A percentile compares a stretch with the other conserved stretches of the same genome.
phyloP scores from a whole-genome alignment of 2,113 vertebrate genomes.

The Apteryx owenii region DNA sequence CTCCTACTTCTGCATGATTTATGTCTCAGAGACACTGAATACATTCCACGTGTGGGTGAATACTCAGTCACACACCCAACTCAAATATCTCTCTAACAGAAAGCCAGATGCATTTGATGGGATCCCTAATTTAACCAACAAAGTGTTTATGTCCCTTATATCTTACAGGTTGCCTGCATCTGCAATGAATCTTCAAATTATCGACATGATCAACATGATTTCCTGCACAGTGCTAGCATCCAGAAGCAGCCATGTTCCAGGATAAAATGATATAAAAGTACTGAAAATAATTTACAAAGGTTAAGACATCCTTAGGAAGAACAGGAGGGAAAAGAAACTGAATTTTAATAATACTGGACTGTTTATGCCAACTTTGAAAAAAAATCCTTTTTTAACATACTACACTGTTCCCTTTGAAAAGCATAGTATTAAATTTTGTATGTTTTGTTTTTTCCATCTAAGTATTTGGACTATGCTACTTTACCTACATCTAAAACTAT shows the following conservation, averaged over 20 bases:
- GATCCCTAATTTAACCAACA: background rate
- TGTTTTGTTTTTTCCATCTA: background rate
- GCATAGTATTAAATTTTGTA: accelerated
- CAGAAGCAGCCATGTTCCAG: background rate
- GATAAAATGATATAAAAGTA: background rate
- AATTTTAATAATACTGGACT: background rate
- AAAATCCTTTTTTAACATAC: background rate
- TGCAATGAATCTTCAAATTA: background rate
- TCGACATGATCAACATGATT: background rate
- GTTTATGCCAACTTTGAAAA: background rate
- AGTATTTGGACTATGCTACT: background rate
- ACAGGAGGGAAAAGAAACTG: background rate
- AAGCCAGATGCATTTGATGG: background rate
- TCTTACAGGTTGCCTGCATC: background rate
- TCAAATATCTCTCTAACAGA: background rate
- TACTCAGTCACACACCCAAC: background rate
- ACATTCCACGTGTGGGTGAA: background rate
- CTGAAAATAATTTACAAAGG: accelerated
- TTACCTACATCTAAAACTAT: background rate
- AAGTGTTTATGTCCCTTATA: background rate
- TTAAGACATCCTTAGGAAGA: background rate
- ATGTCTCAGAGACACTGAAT: background rate
- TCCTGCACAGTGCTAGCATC: background rate
- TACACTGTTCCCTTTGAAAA: background rate
- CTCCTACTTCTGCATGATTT: background rate